phyloP scores from a whole-genome alignment of 2,888 invertebrate genomes.

The Caenorhabditis virilis region DNA sequence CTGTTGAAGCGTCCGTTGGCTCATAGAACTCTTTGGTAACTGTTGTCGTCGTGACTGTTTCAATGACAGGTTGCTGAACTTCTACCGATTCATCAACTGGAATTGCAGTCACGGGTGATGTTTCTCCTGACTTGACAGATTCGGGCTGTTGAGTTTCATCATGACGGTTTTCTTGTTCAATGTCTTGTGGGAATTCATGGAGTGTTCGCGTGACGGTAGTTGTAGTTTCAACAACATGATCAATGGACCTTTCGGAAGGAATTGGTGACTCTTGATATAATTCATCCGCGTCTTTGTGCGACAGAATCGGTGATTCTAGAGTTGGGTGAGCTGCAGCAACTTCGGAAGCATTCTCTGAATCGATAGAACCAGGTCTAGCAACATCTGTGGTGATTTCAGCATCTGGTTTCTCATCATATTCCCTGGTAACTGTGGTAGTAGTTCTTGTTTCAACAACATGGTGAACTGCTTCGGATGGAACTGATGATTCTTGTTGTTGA shows the following conservation, averaged over 20 bases:
- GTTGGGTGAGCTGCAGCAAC: too few relatives aligned
- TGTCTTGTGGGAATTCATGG: too few relatives aligned
- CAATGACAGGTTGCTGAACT: slow-evolving; percentile 2
- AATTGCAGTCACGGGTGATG: too few relatives aligned
- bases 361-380: too few relatives aligned
- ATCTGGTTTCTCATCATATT: slow-evolving; percentile 7
- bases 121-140: too few relatives aligned
- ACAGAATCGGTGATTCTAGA: too few relatives aligned
- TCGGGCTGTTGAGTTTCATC: too few relatives aligned
- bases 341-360: too few relatives aligned
- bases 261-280: not conserved
- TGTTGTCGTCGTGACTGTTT: slow-evolving; percentile 8
- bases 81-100: too few relatives aligned
- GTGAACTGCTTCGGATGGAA: slow-evolving; percentile 1
- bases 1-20: slow-evolving; percentile 2
- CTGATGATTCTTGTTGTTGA: slow-evolving; percentile 1
- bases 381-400: too few relatives aligned
- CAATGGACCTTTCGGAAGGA: not conserved
- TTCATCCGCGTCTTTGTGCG: not conserved
- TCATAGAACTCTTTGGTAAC: slow-evolving; percentile 7
- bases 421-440: slow-evolving; percentile 16
- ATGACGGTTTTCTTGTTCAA: too few relatives aligned
- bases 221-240: slow-evolving; percentile 13
- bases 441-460: slow-evolving; percentile 6
- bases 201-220: too few relatives aligned